phyloP scores from a whole-genome alignment of 2,113 vertebrate genomes.

The Sula dactylatra region DNA sequence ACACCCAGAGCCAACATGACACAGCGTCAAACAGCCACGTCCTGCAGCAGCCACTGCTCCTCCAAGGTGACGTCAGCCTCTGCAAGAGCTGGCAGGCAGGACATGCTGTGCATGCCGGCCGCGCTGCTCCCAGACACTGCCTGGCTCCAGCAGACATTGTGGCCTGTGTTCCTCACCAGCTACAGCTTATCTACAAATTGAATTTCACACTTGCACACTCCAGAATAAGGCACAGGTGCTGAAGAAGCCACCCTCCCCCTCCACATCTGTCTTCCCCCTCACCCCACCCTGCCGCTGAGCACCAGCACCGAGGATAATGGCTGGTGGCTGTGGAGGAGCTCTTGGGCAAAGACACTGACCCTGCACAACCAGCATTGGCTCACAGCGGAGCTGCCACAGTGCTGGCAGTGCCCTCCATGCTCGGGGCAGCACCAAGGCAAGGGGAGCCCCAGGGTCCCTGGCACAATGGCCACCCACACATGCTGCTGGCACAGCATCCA shows the following conservation, averaged over 20 bases:
- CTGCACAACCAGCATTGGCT: fast-evolving
- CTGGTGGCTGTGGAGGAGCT: not conserved
- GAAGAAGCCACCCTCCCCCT: not conserved
- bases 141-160: not conserved
- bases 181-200: not conserved
- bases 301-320: not conserved
- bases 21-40: not conserved
- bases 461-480: not conserved
- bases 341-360: not conserved
- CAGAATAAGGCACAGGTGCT: not conserved
- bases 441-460: not conserved
- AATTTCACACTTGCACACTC: not conserved
- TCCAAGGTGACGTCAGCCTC: constrained; percentile 34
- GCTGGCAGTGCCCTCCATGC: fast-evolving
- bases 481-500: not conserved
- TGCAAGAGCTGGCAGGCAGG: constrained; percentile 30
- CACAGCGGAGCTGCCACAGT: fast-evolving
- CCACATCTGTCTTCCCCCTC: not conserved
- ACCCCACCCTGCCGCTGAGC: fast-evolving
- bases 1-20: not conserved
- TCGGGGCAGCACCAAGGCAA: not conserved
- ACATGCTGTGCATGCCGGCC: not conserved
- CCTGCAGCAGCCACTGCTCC: constrained; percentile 40
- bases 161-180: not conserved
- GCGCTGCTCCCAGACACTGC: not conserved